These are phyloP conservation scores for Sebastiscus albofasciatus DNA, from an alignment of 2,797 vertebrate genomes.

Conservation along the genomic window DNA sequence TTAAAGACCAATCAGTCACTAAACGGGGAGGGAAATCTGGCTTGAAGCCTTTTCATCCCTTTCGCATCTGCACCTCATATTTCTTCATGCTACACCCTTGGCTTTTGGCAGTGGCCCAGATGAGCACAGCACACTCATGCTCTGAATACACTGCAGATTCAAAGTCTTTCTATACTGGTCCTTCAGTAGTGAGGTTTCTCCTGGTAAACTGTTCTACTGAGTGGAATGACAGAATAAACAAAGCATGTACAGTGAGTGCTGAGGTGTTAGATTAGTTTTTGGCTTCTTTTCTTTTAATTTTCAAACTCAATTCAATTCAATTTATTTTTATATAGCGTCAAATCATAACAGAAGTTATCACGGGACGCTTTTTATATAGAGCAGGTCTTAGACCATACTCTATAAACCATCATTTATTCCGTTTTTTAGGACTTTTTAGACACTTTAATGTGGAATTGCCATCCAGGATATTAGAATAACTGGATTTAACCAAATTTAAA, in stretches of 20 bases:
- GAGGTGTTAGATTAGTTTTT: neutral
- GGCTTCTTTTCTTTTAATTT: neutral
- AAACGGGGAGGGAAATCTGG: conserved; percentile 26
- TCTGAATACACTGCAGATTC: neutral
- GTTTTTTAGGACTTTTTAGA: neutral
- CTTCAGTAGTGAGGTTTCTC: neutral
- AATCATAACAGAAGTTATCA: too few species aligned
- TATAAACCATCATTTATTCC: neutral
- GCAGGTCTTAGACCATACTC: too few species aligned
- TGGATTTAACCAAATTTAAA: neutral
- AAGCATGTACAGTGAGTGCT: neutral
- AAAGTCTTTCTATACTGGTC: conserved; percentile 1
- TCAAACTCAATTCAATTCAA: neutral
- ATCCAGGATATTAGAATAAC: neutral
- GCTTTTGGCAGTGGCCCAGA: conserved; percentile 24
- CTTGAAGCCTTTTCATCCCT: conserved; percentile 17
- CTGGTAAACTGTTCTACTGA: conserved; percentile 6
- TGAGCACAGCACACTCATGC: conserved; percentile 8
- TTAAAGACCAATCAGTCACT: conserved; percentile 10
- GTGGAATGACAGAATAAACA: neutral
- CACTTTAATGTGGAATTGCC: neutral
- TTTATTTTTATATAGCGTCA: too few species aligned
- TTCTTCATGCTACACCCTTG: conserved; percentile 21
- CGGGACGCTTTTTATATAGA: fast-evolving
- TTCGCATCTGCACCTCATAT: conserved; percentile 44